Percentiles rank a stretch among this genome's conserved stretches.
phyloP scores from a whole-genome alignment of 2,797 vertebrate species.

The Paguma larvata region DNA sequence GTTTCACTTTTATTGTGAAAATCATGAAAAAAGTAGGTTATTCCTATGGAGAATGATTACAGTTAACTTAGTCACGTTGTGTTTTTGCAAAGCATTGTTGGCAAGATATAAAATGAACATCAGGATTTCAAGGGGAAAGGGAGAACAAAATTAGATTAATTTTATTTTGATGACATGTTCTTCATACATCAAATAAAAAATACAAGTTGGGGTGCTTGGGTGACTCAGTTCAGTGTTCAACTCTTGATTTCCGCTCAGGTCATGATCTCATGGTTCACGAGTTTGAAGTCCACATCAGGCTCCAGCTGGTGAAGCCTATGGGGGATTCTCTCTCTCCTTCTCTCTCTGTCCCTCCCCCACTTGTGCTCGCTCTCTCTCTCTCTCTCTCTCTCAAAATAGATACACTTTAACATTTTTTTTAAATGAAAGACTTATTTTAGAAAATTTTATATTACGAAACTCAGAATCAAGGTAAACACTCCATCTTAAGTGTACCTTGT shows the following conservation, averaged over 20 bases:
- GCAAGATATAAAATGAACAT: not conserved
- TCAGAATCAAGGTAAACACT: not conserved
- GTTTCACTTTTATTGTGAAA: not conserved
- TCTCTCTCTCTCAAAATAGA: too few species aligned
- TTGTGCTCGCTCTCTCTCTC: too few species aligned
- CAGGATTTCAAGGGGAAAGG: not conserved
- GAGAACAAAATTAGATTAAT: not conserved
- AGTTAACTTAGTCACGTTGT: constrained; percentile 11
- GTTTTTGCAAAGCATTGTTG: not conserved
- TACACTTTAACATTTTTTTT: too few species aligned
- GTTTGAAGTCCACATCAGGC: too few species aligned
- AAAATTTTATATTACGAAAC: not conserved
- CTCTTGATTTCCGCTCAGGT: too few species aligned
- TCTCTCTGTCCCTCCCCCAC: too few species aligned
- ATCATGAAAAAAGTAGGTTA: not conserved
- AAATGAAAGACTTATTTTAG: not conserved
- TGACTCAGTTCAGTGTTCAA: too few species aligned
- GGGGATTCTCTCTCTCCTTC: too few species aligned
- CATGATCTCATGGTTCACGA: too few species aligned
- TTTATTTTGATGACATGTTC: not conserved
- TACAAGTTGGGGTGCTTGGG: not conserved
- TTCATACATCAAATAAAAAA: not conserved
- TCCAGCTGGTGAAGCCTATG: too few species aligned
- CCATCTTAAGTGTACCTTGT: not conserved
- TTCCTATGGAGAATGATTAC: not conserved